Conservation (phyloP, 2,797 vertebrate species). For the Numenius phaeopus region DNA sequence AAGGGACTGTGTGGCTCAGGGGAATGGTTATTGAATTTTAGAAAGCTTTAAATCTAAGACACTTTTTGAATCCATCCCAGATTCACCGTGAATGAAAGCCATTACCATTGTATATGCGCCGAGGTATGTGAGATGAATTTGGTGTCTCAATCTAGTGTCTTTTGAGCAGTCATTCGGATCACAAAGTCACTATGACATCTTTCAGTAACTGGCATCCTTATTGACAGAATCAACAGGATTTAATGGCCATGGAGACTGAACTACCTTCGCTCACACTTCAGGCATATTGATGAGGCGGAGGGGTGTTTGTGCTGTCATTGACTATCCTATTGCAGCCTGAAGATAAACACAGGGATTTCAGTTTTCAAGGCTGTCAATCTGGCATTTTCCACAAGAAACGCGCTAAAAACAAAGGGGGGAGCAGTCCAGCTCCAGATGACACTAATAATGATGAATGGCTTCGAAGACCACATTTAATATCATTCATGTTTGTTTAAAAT, state of each 20-base stretch:
- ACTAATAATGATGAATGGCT: neutral
- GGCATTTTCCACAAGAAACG: neutral
- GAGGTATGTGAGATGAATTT: conserved; percentile 54
- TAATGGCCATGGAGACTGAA: conserved; percentile 47
- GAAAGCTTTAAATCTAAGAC: conserved; percentile 42
- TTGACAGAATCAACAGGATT: conserved; percentile 65
- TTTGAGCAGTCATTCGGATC: conserved; percentile 45
- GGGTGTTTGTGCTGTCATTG: conserved; percentile 46
- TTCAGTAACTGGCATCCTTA: conserved; percentile 30
- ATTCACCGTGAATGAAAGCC: conserved; percentile 25
- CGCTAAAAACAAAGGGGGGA: neutral
- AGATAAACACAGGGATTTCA: conserved; percentile 49
- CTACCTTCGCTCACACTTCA: conserved; percentile 3
- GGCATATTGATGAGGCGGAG: conserved; percentile 57
- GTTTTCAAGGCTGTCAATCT: conserved; percentile 41
- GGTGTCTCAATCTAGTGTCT: conserved; percentile 40
- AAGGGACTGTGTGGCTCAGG: neutral
- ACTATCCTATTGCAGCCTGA: neutral
- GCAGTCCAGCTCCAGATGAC: neutral
- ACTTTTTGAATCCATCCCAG: conserved; percentile 21
- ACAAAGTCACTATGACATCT: conserved; percentile 49
- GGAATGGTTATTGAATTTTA: conserved; percentile 60
- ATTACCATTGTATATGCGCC: conserved; percentile 3
- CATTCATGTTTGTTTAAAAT: neutral
- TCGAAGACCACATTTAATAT: neutral